A percentile compares a stretch with the other conserved stretches of the same genome.
These are phyloP conservation scores for Amblyraja radiata DNA, from an alignment of 2,797 vertebrate genomes.

Conservation along the genomic window DNA sequence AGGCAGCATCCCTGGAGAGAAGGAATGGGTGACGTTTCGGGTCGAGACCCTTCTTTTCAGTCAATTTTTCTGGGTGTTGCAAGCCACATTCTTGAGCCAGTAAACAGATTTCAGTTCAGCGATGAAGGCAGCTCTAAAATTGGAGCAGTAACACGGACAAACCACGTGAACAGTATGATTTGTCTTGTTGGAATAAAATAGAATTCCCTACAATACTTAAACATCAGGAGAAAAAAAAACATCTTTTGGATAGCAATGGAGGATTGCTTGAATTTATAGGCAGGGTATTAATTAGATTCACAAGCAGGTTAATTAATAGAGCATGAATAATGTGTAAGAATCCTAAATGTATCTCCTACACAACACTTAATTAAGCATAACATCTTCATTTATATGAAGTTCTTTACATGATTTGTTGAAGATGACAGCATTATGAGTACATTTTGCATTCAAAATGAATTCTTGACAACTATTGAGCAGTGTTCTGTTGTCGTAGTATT, in stretches of 20 bases:
- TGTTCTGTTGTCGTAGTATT: neutral
- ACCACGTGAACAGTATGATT: neutral
- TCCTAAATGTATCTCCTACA: conserved; percentile 1
- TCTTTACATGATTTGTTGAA: neutral
- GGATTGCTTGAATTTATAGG: neutral
- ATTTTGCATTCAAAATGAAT: neutral
- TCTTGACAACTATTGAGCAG: neutral
- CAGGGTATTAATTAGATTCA: conserved; percentile 7
- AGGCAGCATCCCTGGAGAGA: no score
- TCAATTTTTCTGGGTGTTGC: no score
- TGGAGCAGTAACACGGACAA: neutral
- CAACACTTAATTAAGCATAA: conserved; percentile 16
- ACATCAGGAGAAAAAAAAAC: neutral
- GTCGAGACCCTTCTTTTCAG: no score
- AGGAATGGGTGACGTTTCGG: no score
- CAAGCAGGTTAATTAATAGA: conserved; percentile 10
- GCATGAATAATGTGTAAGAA: conserved; percentile 21
- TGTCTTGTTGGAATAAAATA: neutral
- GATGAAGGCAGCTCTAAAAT: neutral
- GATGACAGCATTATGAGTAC: neutral
- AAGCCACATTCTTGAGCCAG: neutral
- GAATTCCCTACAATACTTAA: neutral
- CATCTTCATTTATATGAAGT: neutral
- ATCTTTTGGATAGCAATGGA: neutral
- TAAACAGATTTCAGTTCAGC: neutral